phyloP scores from a whole-genome alignment of 2,113 vertebrate species.

The Stictonetta naevosa region DNA sequence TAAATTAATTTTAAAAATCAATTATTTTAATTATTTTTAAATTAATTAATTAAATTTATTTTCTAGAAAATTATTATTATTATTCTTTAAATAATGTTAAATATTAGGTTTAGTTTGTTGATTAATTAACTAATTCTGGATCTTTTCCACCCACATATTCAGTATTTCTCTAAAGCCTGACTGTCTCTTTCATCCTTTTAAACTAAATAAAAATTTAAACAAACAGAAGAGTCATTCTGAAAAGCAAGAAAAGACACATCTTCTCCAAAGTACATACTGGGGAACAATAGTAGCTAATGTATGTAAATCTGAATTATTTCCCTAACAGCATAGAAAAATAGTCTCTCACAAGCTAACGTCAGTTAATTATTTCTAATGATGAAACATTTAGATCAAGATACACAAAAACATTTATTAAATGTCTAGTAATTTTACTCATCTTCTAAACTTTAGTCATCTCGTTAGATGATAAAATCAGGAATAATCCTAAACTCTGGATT shows the following conservation, averaged over 20 bases:
- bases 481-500: neutral
- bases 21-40: too few species aligned
- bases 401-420: neutral
- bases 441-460: neutral
- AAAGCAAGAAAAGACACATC: neutral
- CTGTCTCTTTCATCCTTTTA: neutral
- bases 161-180: neutral
- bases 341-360: neutral
- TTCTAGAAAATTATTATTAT: too few species aligned
- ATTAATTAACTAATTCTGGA: neutral
- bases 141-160: neutral
- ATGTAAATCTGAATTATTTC: neutral
- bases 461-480: neutral
- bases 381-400: neutral
- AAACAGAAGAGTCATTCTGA: neutral
- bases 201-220: neutral
- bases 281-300: neutral
- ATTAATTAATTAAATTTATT: too few species aligned
- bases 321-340: neutral
- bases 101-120: neutral
- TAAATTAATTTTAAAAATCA: too few species aligned
- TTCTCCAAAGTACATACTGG: neutral
- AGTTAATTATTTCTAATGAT: neutral
- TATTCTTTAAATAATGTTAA: neutral
- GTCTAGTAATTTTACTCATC: neutral